phyloP scores from a whole-genome alignment of 1,140 invertebrate genomes.

The Asbolus verrucosus region DNA sequence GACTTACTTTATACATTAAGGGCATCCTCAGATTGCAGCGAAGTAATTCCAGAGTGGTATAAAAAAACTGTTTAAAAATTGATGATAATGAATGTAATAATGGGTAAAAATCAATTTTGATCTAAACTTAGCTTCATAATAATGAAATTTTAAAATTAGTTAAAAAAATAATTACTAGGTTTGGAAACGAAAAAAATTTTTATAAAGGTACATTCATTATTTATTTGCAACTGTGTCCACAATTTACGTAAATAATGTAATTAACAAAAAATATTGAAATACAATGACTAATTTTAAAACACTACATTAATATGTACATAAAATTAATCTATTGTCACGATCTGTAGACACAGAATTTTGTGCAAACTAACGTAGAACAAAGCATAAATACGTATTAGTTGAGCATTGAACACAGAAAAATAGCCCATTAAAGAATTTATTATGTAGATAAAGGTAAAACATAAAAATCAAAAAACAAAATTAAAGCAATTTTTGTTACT shows the following conservation, averaged over 20 bases:
- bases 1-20: too few species aligned
- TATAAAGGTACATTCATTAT: constrained; percentile 57
- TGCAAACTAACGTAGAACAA: constrained; percentile 47
- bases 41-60: too few species aligned
- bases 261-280: constrained; percentile 50
- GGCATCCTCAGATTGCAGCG: too few species aligned
- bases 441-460: constrained; percentile 16
- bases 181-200: constrained; percentile 5
- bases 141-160: too few species aligned
- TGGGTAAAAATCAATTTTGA: too few species aligned
- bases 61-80: too few species aligned
- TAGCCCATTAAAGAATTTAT: constrained; percentile 13
- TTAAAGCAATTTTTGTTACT: constrained; percentile 4
- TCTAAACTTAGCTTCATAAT: too few species aligned
- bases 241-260: constrained; percentile 51
- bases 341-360: constrained; percentile 52
- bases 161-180: too few species aligned
- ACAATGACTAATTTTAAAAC: constrained; percentile 49
- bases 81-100: too few species aligned
- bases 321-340: constrained; percentile 57
- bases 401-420: constrained; percentile 47
- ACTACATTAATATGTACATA: constrained; percentile 55
- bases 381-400: constrained; percentile 45
- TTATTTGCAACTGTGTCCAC: constrained; percentile 57
- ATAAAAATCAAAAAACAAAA: constrained; percentile 10